Base-by-base conservation (phyloP, 1,140 invertebrate species). In the Ruditapes philippinarum region DNA sequence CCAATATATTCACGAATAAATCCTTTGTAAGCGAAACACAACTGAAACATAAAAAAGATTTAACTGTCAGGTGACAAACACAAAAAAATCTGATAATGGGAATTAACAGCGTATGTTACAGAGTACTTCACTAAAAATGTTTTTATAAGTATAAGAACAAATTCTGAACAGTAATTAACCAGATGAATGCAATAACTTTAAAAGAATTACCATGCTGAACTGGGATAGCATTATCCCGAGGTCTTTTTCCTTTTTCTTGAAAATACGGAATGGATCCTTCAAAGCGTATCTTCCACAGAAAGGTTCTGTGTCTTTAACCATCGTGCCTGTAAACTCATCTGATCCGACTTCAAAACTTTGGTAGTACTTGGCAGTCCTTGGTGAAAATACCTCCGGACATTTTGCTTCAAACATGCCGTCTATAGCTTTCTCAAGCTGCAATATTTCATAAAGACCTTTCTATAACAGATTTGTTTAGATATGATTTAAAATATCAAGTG, bases 231-330 rank as follows among this genome's bases (percentile, higher is more conserved):
- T 38, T 31, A 85, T 79, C 7, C 79, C 87, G 0, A 74, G 12
- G 0, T 90, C 65, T 0, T 74, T 62, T 17, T 81, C 40, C 1
- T n/a, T 25, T 22, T 89, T 80, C 68, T 83, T 33, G 90, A 90
- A 93, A 17, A 93, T 38, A 22, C 68, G 81, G 3, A 25, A 45
- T 0, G 94, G 94, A 80, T 94, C 92, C 36, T 90, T 92, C 40
- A 90, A 65, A 2, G 89, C 89, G 36, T 78, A 89, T 25, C 90
- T 65, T 2, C 94, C 94, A 90, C 94, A 94, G 82, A 94, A 94
- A 7, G 94, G 91, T 40, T 92, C 90, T 19, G 57, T 85, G 45
- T 92, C 83, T 11, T 89, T 89, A 0, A 89, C 87, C 31, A 25
- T 40, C 22, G 45, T 60, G 5, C 87, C 87, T 60, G n/a, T 31